Conservation (phyloP, 2,797 vertebrate species). For the Eupleurogrammus muticus region DNA sequence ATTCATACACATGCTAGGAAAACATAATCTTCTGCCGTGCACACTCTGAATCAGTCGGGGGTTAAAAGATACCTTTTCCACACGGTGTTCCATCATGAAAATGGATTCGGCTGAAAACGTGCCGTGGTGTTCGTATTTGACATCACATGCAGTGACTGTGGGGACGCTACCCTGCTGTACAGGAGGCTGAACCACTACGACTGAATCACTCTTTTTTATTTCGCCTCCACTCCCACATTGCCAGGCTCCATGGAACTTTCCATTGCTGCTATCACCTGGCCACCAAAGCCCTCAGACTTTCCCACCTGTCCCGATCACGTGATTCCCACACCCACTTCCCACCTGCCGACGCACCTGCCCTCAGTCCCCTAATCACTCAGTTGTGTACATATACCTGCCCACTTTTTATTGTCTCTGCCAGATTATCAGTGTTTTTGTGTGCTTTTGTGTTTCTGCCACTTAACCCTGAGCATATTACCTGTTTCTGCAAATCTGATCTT, state of each 20-base stretch:
- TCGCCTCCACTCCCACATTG: background rate
- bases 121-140: background rate
- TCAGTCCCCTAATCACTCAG: background rate
- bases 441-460: too few species aligned
- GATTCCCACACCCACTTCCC: too few species aligned
- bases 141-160: slow-evolving; percentile 4
- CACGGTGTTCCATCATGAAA: background rate
- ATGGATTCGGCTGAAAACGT: slow-evolving; percentile 10
- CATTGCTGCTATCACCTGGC: too few species aligned
- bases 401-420: background rate
- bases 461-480: too few species aligned
- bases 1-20: slow-evolving; percentile 18
- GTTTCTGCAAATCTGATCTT: too few species aligned
- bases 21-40: slow-evolving; percentile 22
- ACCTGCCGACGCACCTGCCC: background rate
- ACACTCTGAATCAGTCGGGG: slow-evolving; percentile 12
- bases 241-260: background rate
- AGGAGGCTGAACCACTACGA: background rate
- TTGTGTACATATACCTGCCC: background rate
- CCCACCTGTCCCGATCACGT: background rate
- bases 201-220: too few species aligned
- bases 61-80: slow-evolving; percentile 24
- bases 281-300: too few species aligned
- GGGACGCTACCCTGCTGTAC: background rate
- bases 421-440: too few species aligned